Conservation (phyloP, 30 jellyfish, hydroid and myxozoan species). For the Euphysa ruthae region DNA sequence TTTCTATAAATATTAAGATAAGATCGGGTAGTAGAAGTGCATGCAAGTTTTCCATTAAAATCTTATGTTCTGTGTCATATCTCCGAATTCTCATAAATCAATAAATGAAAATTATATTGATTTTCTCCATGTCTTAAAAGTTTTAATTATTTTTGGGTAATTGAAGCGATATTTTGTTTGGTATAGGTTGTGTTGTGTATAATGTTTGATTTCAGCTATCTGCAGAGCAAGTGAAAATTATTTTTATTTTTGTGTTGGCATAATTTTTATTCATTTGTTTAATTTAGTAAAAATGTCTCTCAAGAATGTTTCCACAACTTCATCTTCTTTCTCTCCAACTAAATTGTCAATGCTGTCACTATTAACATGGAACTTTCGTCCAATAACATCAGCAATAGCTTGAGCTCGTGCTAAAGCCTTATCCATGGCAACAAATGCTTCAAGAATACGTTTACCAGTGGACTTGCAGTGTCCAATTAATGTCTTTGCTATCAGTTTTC, state of each 20-base stretch:
- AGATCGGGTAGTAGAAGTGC: too few species aligned
- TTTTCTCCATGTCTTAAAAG: background rate
- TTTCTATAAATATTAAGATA: too few species aligned
- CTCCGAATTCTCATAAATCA: background rate
- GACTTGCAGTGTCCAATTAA: constrained; percentile 91
- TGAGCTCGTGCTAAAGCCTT: constrained; percentile 92
- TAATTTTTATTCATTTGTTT: background rate
- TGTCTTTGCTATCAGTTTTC: constrained; percentile 82
- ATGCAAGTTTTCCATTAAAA: too few species aligned
- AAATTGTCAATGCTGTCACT: constrained; percentile 55
- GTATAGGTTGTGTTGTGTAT: too few species aligned
- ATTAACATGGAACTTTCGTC: constrained; percentile 80
- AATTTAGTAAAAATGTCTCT: constrained; percentile 77
- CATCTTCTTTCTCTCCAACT: constrained; percentile 85
- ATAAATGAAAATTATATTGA: background rate
- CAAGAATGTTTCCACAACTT: constrained; percentile 91
- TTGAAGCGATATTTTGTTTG: too few species aligned
- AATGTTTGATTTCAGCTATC: too few species aligned
- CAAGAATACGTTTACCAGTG: constrained; percentile 84
- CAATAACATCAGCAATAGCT: constrained; percentile 89
- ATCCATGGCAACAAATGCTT: constrained; percentile 97
- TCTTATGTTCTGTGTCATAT: too few species aligned
- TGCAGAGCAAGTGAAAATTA: too few species aligned
- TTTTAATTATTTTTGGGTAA: background rate
- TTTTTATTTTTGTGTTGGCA: background rate